Percentiles rank a stretch among this genome's conserved stretches.
Evolutionary conservation across 2,113 vertebrate species (phyloP).

Genomic region (Heliornis fulica): DNA sequence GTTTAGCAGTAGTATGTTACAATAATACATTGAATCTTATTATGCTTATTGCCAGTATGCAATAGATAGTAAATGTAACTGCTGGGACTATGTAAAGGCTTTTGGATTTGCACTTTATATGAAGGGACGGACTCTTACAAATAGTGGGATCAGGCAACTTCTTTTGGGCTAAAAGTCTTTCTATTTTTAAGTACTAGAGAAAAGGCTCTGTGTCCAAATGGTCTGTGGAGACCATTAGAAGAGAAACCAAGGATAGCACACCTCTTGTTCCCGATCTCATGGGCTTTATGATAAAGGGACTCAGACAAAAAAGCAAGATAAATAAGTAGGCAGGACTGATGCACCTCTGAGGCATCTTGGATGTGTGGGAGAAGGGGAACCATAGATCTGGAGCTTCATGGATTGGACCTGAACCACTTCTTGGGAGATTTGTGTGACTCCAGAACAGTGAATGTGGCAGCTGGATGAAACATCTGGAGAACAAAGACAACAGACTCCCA

Average conservation of each 20-base stretch:
- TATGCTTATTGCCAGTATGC: neutral
- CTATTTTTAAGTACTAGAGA: neutral
- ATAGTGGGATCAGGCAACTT: neutral
- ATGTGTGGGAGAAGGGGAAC: neutral
- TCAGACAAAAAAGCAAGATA: neutral
- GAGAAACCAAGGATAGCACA: neutral
- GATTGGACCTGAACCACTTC: neutral
- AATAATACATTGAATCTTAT: neutral
- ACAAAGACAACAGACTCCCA: constrained; percentile 8
- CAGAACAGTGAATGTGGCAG: neutral
- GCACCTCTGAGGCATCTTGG: neutral
- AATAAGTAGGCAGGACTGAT: neutral
- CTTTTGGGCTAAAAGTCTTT: neutral
- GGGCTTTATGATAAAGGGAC: neutral
- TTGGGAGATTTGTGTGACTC: constrained; percentile 12
- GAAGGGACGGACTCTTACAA: neutral
- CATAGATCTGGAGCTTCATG: neutral
- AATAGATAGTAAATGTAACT: neutral
- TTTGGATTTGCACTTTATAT: neutral
- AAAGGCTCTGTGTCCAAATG: neutral
- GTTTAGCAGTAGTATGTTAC: neutral
- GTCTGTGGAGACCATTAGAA: neutral
- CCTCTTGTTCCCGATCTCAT: neutral
- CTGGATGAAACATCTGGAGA: constrained; percentile 16
- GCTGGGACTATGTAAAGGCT: neutral